Conservation (phyloP, 2,113 vertebrate genomes). For the Neogale vison region DNA sequence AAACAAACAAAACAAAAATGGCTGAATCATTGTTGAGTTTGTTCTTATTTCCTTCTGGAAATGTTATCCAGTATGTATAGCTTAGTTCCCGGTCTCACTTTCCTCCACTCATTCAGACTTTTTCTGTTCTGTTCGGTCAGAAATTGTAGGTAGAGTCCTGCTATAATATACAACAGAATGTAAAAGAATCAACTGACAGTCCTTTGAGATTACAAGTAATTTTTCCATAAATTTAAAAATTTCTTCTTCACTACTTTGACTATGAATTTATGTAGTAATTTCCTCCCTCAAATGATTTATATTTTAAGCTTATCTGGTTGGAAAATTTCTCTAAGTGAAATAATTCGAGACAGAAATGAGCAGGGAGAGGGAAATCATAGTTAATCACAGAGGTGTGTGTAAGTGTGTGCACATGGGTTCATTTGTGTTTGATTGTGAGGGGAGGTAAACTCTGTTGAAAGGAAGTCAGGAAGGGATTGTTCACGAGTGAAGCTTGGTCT, state of each 20-base stretch:
- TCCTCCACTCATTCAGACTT: not conserved
- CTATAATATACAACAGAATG: not conserved
- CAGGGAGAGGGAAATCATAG: not conserved
- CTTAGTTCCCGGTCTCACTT: not conserved
- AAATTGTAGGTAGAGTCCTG: not conserved
- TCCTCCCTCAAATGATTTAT: not conserved
- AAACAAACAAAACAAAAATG: not conserved
- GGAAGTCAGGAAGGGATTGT: not conserved
- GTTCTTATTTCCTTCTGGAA: not conserved
- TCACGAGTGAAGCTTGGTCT: not conserved
- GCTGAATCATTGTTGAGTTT: not conserved
- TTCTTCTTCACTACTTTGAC: not conserved
- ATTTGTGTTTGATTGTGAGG: not conserved
- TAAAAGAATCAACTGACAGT: not conserved
- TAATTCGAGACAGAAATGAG: not conserved
- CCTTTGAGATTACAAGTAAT: not conserved
- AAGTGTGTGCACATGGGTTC: not conserved
- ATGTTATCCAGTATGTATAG: not conserved
- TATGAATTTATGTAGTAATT: conserved; percentile 7
- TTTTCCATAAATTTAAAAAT: not conserved
- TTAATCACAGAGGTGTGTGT: not conserved
- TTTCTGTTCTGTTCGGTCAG: not conserved
- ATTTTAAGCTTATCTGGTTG: not conserved
- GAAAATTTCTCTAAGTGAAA: not conserved
- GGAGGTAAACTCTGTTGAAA: not conserved